phyloP scores from a whole-genome alignment of 2,113 vertebrate genomes.

The Aegypius monachus region DNA sequence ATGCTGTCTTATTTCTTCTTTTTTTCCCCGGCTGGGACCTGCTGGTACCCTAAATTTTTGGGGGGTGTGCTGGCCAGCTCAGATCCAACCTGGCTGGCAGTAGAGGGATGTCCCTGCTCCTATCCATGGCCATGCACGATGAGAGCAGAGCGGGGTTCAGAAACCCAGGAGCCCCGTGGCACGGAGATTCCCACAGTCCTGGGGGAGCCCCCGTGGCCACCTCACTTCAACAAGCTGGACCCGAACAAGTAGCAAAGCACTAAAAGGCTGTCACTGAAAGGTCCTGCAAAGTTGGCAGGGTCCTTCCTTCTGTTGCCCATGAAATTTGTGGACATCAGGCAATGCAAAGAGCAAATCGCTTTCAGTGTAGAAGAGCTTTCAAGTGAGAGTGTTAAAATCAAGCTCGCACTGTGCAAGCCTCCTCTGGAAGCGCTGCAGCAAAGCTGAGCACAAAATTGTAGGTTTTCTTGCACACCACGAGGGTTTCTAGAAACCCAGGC shows the following conservation, averaged over 20 bases:
- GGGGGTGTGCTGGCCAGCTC: background rate
- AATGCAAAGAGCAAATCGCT: background rate
- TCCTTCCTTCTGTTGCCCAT: background rate
- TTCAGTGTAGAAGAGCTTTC: background rate
- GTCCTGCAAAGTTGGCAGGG: background rate
- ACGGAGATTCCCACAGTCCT: accelerated
- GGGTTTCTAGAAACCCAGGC: background rate
- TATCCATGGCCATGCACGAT: background rate
- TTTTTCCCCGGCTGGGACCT: background rate
- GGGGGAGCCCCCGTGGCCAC: accelerated
- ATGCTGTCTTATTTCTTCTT: background rate
- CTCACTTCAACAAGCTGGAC: background rate
- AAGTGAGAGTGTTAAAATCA: background rate
- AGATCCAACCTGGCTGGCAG: background rate
- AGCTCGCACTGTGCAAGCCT: background rate
- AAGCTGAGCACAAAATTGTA: background rate
- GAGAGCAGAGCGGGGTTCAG: background rate
- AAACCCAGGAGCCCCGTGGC: background rate
- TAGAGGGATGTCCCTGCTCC: background rate
- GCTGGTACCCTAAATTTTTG: background rate
- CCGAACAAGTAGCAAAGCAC: background rate
- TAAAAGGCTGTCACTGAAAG: background rate
- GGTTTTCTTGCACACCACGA: background rate
- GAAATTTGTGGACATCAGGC: accelerated
- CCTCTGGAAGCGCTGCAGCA: background rate